A percentile compares a stretch with the other conserved stretches of the same genome.
phyloP scores from a whole-genome alignment of 2,797 vertebrate genomes.

The Bryconaethiops microstoma region DNA sequence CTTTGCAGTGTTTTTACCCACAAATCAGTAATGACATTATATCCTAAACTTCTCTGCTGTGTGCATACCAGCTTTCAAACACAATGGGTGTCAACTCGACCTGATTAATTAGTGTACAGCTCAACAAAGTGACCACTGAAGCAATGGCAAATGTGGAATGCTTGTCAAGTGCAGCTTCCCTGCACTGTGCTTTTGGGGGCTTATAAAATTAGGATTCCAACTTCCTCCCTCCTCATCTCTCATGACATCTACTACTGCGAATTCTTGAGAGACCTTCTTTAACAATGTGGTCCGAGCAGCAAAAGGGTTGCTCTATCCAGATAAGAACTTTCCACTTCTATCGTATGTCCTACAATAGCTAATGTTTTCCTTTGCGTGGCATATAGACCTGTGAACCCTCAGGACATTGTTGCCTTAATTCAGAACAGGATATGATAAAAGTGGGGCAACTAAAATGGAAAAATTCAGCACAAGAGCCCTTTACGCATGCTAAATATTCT shows the following conservation, averaged over 20 bases:
- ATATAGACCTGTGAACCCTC: constrained; percentile 13
- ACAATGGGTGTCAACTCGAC: constrained; percentile 65
- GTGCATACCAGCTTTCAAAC: constrained; percentile 64
- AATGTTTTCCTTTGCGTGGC: constrained; percentile 4
- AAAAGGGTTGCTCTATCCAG: constrained; percentile 46
- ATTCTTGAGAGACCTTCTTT: constrained; percentile 58
- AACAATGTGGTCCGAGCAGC: constrained; percentile 42
- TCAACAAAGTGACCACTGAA: constrained; percentile 66
- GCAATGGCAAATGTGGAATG: constrained; percentile 70
- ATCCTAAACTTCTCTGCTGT: constrained; percentile 66
- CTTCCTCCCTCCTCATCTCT: constrained; percentile 56
- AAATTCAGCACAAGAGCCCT: neutral
- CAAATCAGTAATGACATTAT: constrained; percentile 84
- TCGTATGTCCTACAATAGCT: neutral
- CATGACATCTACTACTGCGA: constrained; percentile 55
- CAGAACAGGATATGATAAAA: constrained; percentile 3
- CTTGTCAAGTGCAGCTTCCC: constrained; percentile 66
- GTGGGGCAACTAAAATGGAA: neutral
- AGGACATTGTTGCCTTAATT: constrained; percentile 1
- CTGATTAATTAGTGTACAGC: constrained; percentile 62
- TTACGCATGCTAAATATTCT: constrained; percentile 64
- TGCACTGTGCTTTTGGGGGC: constrained; percentile 55
- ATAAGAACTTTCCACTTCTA: constrained; percentile 26
- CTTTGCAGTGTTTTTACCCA: constrained; percentile 72
- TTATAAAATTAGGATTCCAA: constrained; percentile 57